These are phyloP conservation scores for Microcebus jonahi DNA, from an alignment of 2,113 vertebrate genomes.

Conservation along the genomic window DNA sequence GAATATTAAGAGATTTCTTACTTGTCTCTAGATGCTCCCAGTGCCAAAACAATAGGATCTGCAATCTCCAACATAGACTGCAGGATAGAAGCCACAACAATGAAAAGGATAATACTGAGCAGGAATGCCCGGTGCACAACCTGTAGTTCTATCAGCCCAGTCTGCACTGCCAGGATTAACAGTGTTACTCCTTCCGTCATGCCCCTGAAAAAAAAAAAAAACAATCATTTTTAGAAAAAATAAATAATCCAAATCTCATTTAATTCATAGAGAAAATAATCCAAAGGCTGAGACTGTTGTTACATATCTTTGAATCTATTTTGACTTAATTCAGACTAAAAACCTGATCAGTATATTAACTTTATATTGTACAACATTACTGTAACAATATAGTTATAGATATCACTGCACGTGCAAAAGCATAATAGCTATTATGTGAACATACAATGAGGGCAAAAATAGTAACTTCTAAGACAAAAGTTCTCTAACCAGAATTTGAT, in stretches of 20 bases:
- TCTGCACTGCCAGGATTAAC: constrained; percentile 96
- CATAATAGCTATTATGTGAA: not conserved
- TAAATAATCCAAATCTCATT: not conserved
- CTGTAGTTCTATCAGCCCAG: constrained; percentile 97
- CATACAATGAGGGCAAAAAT: not conserved
- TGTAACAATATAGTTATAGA: not conserved
- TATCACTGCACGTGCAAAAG: not conserved
- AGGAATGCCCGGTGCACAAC: constrained; percentile 98
- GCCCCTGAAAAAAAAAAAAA: constrained; percentile 86
- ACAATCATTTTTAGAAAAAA: constrained; percentile 29
- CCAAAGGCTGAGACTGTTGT: not conserved
- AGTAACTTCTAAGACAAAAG: not conserved
- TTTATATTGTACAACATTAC: not conserved
- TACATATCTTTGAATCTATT: not conserved
- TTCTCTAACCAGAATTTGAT: not conserved
- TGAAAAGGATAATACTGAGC: constrained; percentile 99
- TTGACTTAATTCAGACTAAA: constrained; percentile 6
- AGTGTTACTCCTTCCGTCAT: constrained; percentile 98
- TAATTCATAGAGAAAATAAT: constrained; percentile 38
- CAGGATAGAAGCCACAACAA: constrained; percentile 97
- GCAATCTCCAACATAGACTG: constrained; percentile 99
- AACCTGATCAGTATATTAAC: not conserved
- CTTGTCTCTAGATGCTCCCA: constrained; percentile 99
- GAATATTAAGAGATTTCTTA: constrained; percentile 80
- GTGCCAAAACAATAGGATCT: constrained; percentile 97